Percentiles rank a stretch among this genome's conserved stretches.
These are phyloP conservation scores for Oreochromis aureus DNA, from an alignment of 2,113 vertebrate genomes.

Conservation along the genomic window DNA sequence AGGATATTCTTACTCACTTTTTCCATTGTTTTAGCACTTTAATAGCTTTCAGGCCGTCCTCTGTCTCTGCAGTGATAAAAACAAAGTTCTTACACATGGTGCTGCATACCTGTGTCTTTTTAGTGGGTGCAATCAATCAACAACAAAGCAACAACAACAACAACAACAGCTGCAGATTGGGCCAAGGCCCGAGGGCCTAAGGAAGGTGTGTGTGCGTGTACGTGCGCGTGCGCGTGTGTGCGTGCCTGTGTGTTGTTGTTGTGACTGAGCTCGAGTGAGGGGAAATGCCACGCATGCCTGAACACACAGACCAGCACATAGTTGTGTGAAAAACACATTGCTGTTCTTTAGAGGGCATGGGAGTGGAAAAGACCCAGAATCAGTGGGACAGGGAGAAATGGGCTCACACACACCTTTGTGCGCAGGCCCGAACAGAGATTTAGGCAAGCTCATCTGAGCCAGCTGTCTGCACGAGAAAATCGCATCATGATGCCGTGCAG, in stretches of 20 bases:
- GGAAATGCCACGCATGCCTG: slow-evolving; percentile 77
- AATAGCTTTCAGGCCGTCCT: slow-evolving; percentile 7
- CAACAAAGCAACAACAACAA: slow-evolving; percentile 40
- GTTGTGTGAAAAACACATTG: slow-evolving; percentile 65
- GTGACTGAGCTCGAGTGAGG: slow-evolving; percentile 62
- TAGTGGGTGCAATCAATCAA: slow-evolving; percentile 13
- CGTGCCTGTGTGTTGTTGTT: slow-evolving; percentile 30
- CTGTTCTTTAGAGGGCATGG: slow-evolving; percentile 59
- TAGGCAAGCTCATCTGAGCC: slow-evolving; percentile 39
- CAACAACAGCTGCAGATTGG: slow-evolving; percentile 38
- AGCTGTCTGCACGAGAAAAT: slow-evolving; percentile 52
- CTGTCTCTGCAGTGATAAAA: slow-evolving; percentile 4
- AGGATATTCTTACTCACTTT: neutral
- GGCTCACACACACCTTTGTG: slow-evolving; percentile 53
- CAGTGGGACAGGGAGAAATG: slow-evolving; percentile 29
- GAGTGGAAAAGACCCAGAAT: slow-evolving; percentile 57
- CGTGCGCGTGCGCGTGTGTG: neutral
- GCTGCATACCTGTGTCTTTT: slow-evolving; percentile 35
- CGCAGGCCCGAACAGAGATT: slow-evolving; percentile 29
- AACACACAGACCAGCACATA: slow-evolving; percentile 71
- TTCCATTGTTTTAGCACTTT: neutral
- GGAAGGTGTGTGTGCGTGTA: slow-evolving; percentile 27
- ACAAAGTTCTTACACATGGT: slow-evolving; percentile 19
- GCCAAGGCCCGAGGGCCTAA: slow-evolving; percentile 37
- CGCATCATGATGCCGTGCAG: slow-evolving; percentile 4